phyloP scores from a whole-genome alignment of 1,140 invertebrate genomes.

The Sycophaga agraensis region DNA sequence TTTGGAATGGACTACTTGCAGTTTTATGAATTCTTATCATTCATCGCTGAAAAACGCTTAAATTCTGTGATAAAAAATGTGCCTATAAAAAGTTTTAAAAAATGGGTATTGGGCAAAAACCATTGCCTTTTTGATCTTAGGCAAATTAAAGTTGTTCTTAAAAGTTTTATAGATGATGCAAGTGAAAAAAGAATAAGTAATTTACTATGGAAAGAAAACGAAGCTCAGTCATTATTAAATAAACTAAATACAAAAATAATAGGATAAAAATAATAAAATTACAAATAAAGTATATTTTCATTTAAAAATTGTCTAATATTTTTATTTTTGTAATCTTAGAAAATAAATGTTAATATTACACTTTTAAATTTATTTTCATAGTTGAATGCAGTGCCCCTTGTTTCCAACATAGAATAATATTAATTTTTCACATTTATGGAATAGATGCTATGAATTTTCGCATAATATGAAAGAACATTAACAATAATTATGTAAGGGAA shows the following conservation, averaged over 20 bases:
- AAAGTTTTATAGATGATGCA: constrained; percentile 44
- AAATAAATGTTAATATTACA: too few relatives aligned
- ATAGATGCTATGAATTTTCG: constrained; percentile 20
- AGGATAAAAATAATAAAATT: constrained; percentile 12
- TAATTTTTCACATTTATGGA: neutral
- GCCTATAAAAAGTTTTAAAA: constrained; percentile 40
- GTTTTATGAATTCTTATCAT: constrained; percentile 69
- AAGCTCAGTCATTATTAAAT: constrained; percentile 36
- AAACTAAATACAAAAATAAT: constrained; percentile 32
- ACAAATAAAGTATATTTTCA: constrained; percentile 24
- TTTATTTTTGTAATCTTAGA: too few relatives aligned
- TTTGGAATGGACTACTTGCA: constrained; percentile 81
- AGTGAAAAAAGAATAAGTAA: constrained; percentile 41
- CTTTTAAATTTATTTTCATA: too few relatives aligned
- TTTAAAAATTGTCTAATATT: neutral
- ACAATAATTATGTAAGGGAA: constrained; percentile 13
- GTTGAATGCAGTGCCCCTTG: too few relatives aligned
- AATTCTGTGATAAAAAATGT: constrained; percentile 39
- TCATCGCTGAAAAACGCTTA: constrained; percentile 63
- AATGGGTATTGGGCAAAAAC: constrained; percentile 47
- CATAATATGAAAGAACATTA: constrained; percentile 17
- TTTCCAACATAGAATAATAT: constrained; percentile 8
- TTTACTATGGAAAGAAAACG: constrained; percentile 38
- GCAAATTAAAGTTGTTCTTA: constrained; percentile 43
- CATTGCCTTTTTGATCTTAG: constrained; percentile 55